phyloP scores from a whole-genome alignment of 2,797 vertebrate species.

The Spatula versicolor region DNA sequence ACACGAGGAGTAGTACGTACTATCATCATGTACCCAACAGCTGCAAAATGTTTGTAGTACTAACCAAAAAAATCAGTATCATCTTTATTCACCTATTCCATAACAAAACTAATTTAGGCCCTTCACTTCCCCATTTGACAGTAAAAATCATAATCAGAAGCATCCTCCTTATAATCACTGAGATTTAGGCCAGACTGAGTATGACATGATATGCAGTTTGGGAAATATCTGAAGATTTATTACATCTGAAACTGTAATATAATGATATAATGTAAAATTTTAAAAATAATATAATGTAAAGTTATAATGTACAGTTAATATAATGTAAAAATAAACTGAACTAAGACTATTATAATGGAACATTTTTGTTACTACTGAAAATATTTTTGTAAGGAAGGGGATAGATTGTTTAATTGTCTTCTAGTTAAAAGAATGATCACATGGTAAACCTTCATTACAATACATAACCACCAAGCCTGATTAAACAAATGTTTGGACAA shows the following conservation, averaged over 20 bases:
- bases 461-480: not conserved
- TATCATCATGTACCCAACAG: not conserved
- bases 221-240: not conserved
- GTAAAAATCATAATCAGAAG: not conserved
- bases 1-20: not conserved
- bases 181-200: not conserved
- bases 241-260: not conserved
- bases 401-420: not conserved
- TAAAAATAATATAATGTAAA: not conserved
- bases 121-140: not conserved
- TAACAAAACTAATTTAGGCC: not conserved
- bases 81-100: not conserved
- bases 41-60: not conserved
- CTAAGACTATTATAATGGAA: not conserved
- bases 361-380: not conserved
- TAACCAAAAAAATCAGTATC: not conserved
- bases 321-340: not conserved
- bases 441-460: not conserved
- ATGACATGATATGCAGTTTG: not conserved
- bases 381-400: not conserved
- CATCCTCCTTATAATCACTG: not conserved
- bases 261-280: not conserved
- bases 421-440: not conserved
- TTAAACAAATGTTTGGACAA: not conserved
- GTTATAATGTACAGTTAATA: not conserved